Evolutionary conservation across 1,140 invertebrate species (phyloP).

Genomic region (Bombus balteatus): DNA sequence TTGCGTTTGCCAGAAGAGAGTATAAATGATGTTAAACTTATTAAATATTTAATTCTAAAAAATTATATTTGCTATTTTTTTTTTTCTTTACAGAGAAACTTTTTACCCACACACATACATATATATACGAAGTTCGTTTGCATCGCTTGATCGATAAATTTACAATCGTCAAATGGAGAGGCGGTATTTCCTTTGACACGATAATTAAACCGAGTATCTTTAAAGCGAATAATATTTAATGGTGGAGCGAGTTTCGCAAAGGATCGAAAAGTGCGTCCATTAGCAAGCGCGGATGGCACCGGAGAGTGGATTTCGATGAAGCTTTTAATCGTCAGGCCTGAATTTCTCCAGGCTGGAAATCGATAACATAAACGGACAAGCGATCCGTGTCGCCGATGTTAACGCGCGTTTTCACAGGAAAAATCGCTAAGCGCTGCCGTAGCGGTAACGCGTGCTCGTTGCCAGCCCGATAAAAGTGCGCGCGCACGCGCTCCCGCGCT

Average conservation of each 20-base stretch:
- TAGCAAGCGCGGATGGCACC: background rate
- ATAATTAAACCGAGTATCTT: constrained; percentile 16
- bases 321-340: background rate
- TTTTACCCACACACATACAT: no score
- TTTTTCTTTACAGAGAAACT: background rate
- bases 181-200: background rate
- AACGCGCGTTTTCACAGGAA: constrained; percentile 15
- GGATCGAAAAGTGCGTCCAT: constrained; percentile 3
- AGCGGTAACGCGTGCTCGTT: background rate
- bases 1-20: no score
- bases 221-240: constrained; percentile 19
- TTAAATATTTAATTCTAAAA: no score
- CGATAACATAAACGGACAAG: constrained; percentile 3
- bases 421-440: background rate
- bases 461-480: background rate
- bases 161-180: background rate
- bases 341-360: background rate
- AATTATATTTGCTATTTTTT: background rate
- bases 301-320: constrained; percentile 3
- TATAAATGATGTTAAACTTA: no score
- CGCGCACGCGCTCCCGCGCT: constrained; percentile 8
- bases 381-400: background rate
- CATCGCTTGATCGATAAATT: background rate
- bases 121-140: background rate
- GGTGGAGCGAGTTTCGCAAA: background rate